A percentile compares a stretch with the other conserved stretches of the same genome.
Conservation (phyloP, 92 coral and sea anemone genomes). For the Paramuricea clavata region DNA sequence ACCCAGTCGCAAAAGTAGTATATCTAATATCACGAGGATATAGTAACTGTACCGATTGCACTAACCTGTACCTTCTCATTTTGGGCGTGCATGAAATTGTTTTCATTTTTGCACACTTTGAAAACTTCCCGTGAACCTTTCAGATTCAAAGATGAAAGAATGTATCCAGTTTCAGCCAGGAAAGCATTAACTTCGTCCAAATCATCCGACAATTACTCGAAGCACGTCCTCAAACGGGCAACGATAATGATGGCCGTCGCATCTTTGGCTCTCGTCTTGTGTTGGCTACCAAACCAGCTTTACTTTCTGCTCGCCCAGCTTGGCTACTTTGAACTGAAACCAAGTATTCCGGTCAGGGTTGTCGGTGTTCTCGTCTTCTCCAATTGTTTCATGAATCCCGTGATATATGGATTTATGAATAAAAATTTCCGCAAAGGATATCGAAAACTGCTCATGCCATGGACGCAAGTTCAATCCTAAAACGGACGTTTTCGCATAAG, state of each 20-base stretch:
- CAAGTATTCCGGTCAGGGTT: constrained; percentile 34
- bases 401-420: constrained; percentile 48
- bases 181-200: not conserved
- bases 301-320: constrained; percentile 77
- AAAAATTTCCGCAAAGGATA: constrained; percentile 32
- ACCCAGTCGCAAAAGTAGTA: too few relatives aligned
- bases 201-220: not conserved
- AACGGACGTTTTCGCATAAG: too few relatives aligned
- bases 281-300: constrained; percentile 84
- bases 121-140: not conserved
- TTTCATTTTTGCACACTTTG: too few relatives aligned
- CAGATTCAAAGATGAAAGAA: constrained; percentile 19
- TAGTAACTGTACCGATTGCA: too few relatives aligned
- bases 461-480: not conserved
- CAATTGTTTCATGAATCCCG: constrained; percentile 37
- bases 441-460: constrained; percentile 16
- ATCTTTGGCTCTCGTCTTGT: constrained; percentile 66
- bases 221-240: constrained; percentile 62
- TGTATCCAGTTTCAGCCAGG: constrained; percentile 13
- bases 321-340: constrained; percentile 62
- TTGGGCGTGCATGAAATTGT: too few relatives aligned
- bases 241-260: constrained; percentile 82
- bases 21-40: too few relatives aligned
- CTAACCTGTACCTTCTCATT: too few relatives aligned
- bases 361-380: constrained; percentile 40